Percentiles rank a stretch among this genome's conserved stretches.
phyloP scores from a whole-genome alignment of 2,888 invertebrate genomes.

The Phoronis australis region DNA sequence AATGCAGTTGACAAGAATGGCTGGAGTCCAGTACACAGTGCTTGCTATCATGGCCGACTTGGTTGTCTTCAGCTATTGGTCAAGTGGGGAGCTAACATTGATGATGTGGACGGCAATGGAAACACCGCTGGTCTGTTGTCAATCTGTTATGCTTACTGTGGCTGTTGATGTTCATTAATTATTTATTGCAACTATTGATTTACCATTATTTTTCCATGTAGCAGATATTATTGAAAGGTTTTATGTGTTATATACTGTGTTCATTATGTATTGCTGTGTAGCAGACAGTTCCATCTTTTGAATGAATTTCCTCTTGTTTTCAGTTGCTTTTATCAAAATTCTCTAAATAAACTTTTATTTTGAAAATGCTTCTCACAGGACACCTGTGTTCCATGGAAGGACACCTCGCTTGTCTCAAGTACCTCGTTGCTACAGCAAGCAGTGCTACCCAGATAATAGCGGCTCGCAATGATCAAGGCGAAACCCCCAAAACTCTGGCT shows the following conservation, averaged over 20 bases:
- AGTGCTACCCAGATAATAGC: conserved; percentile 34
- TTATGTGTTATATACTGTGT: no score
- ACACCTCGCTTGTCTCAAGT: conserved; percentile 50
- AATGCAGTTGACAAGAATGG: conserved; percentile 46
- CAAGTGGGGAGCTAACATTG: conserved; percentile 49
- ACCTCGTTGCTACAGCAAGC: conserved; percentile 37
- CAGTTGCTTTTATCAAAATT: no score
- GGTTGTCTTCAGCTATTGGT: conserved; percentile 50
- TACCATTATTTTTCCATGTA: no score
- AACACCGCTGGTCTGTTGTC: conserved; percentile 47
- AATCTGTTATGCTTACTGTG: no score
- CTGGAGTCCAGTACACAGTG: conserved; percentile 50
- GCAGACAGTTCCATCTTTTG: no score
- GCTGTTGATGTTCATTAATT: no score
- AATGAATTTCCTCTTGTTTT: no score
- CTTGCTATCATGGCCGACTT: conserved; percentile 51
- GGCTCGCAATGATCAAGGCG: conserved; percentile 53
- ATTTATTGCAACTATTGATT: no score
- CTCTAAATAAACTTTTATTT: no score
- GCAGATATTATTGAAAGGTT: no score
- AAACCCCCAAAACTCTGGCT: conserved; percentile 51
- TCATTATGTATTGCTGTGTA: no score
- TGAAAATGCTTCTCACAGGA: no score
- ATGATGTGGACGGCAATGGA: conserved; percentile 50
- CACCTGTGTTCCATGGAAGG: conserved; percentile 52